Evolutionary conservation across 1,140 invertebrate species (phyloP), one percentile per base, ranked within the genome.

Genomic region (Pissodes strobi): DNA sequence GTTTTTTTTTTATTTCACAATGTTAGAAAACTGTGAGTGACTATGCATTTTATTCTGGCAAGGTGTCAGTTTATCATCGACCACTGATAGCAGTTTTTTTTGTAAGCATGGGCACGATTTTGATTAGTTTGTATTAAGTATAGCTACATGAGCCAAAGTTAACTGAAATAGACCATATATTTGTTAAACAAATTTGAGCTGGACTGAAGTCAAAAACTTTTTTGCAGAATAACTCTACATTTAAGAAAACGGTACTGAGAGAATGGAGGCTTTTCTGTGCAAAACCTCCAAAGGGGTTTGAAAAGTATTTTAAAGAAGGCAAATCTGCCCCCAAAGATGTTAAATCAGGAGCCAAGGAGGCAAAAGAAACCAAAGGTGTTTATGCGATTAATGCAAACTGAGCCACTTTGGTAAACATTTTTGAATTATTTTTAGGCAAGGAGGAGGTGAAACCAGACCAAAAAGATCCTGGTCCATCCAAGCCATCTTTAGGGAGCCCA

Each of bases 231-330:
- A 66, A 70, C 49, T 72, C 71, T 13, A 72, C 69, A 22, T 64
- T 84, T 45, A 77, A 80, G 65, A 48, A 56, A 38, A 55, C 67
- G 10, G 65, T 85, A 10, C 74, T 84, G 63, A 76, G 82, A 23
- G 80, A 86, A 60, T 85, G 82, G 79, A 79, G 73, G 62, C 65
- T 81, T 49, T 85, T 89, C 67, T 87, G 85, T 72, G 84, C 90
- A 65, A 87, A 89, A 70, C 87, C 89, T 6, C 91, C 93, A 0
- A 94, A 95, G 82, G 93, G 93, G 15, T 96, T 95, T 79, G 94
- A 94, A 78, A 95, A 95, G 72, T 96, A 90, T 78, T 95, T 92
- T 71, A 86, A 88, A 75, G 61, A 76, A 67, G 51, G 64, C 38
- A 27, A 70, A 53, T 22, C 27, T 19, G 27, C 45, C 49, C 13